Percentiles rank a stretch among this genome's conserved stretches.
Evolutionary conservation across 2,797 vertebrate species (phyloP).

Genomic region (Lerista edwardsae): DNA sequence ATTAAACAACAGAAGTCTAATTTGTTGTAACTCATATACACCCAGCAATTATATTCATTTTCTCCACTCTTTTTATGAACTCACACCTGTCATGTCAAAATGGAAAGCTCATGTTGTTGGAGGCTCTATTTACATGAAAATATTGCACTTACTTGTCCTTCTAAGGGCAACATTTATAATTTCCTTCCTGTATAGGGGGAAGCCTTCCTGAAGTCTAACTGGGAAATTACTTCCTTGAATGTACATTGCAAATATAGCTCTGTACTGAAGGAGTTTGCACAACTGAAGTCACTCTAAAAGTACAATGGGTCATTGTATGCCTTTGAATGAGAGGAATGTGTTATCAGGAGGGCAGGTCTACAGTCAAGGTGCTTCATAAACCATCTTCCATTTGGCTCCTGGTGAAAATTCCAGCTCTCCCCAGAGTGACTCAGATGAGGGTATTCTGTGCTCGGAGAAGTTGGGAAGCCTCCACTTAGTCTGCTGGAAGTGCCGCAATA

Average conservation of each 20-base stretch:
- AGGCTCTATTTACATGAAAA: background rate
- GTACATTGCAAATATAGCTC: slow-evolving; percentile 25
- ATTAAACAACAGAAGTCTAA: background rate
- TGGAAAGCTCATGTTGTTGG: background rate
- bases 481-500: background rate
- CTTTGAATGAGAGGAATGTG: background rate
- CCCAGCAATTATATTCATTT: background rate
- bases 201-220: slow-evolving; percentile 24
- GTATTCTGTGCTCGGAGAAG: background rate
- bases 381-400: slow-evolving; percentile 7
- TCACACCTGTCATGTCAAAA: background rate
- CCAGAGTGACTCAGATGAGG: slow-evolving; percentile 10
- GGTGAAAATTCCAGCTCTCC: slow-evolving; percentile 13
- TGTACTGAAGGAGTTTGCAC: background rate
- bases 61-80: background rate
- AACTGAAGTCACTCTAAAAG: slow-evolving; percentile 23
- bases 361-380: slow-evolving; percentile 20
- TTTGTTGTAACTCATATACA: too few relatives aligned
- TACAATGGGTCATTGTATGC: slow-evolving; percentile 31
- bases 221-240: slow-evolving; percentile 18
- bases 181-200: slow-evolving; percentile 14
- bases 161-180: background rate
- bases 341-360: background rate
- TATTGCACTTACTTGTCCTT: slow-evolving; percentile 18
- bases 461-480: slow-evolving; percentile 31